phyloP scores from a whole-genome alignment of 1,140 invertebrate genomes.

The Maconellicoccus hirsutus region DNA sequence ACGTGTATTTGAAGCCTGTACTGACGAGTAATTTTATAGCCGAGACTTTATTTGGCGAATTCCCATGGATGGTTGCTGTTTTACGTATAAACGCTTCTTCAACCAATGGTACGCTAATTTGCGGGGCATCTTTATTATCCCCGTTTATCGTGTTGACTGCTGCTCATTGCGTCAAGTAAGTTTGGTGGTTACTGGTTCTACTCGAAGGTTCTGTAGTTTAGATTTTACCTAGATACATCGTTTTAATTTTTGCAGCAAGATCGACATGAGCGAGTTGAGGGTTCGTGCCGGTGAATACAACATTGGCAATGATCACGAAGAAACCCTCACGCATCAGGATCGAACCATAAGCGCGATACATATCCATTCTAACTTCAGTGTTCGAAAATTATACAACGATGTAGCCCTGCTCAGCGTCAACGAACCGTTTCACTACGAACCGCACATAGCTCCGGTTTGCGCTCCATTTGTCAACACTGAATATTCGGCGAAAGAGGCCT shows the following conservation, averaged over 20 bases:
- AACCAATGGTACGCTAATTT: slow-evolving; percentile 40
- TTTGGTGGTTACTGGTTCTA: slow-evolving; percentile 25
- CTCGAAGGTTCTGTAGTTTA: neutral
- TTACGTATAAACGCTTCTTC: slow-evolving; percentile 49
- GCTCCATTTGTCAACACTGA: slow-evolving; percentile 33
- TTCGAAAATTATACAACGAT: slow-evolving; percentile 37
- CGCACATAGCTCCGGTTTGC: slow-evolving; percentile 41
- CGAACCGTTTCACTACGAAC: slow-evolving; percentile 31
- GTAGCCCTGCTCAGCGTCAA: slow-evolving; percentile 38
- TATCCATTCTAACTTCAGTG: slow-evolving; percentile 36
- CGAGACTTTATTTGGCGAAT: slow-evolving; percentile 36
- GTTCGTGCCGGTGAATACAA: slow-evolving; percentile 50
- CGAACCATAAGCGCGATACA: slow-evolving; percentile 35
- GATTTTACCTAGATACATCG: neutral
- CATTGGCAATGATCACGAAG: slow-evolving; percentile 28
- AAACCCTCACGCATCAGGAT: slow-evolving; percentile 43
- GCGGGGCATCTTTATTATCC: slow-evolving; percentile 63
- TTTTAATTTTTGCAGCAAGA: slow-evolving; percentile 23
- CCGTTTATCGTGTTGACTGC: slow-evolving; percentile 55
- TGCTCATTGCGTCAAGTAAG: slow-evolving; percentile 44
- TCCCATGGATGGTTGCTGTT: slow-evolving; percentile 54
- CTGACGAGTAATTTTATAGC: neutral
- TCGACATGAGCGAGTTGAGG: slow-evolving; percentile 29
- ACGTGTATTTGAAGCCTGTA: no score
- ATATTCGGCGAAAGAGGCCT: slow-evolving; percentile 29